These are phyloP conservation scores for Melierax canorus DNA, from an alignment of 2,113 vertebrate species.

Conservation along the genomic window DNA sequence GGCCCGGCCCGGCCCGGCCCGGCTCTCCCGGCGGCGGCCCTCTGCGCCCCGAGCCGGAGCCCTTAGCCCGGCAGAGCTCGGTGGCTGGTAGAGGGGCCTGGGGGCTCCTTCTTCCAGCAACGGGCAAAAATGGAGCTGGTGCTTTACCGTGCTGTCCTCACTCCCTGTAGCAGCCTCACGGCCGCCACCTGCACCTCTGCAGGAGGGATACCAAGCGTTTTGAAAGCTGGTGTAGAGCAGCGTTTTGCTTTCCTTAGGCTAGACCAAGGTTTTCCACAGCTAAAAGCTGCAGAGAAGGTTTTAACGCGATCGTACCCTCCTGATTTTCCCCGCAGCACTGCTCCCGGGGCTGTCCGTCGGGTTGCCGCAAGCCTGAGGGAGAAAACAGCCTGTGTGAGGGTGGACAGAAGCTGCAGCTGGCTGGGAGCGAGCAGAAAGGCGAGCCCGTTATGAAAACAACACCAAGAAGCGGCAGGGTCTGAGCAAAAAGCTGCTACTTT, in stretches of 20 bases:
- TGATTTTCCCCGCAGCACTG: background rate
- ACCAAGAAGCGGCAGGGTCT: background rate
- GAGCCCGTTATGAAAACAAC: background rate
- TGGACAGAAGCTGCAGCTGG: background rate
- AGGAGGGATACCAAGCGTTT: too few relatives aligned
- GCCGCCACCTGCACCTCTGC: background rate
- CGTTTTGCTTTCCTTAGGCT: background rate
- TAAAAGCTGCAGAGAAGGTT: background rate
- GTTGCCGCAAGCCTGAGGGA: background rate
- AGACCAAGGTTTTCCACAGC: too few relatives aligned
- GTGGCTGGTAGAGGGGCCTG: background rate
- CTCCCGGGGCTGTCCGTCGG: background rate
- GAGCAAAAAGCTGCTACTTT: background rate
- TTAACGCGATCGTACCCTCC: background rate
- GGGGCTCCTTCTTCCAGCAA: background rate
- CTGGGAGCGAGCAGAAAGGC: background rate
- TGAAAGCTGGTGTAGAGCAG: too few relatives aligned
- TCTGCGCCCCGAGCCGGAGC: background rate
- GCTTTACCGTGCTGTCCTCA: fast-evolving
- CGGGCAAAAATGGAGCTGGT: background rate
- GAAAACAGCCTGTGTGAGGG: background rate
- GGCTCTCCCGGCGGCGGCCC: background rate
- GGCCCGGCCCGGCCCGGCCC: too few relatives aligned
- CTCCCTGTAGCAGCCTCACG: background rate
- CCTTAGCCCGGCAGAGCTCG: background rate